These are phyloP conservation scores for Enhydra lutris DNA, from an alignment of 2,113 vertebrate species.

Conservation along the genomic window DNA sequence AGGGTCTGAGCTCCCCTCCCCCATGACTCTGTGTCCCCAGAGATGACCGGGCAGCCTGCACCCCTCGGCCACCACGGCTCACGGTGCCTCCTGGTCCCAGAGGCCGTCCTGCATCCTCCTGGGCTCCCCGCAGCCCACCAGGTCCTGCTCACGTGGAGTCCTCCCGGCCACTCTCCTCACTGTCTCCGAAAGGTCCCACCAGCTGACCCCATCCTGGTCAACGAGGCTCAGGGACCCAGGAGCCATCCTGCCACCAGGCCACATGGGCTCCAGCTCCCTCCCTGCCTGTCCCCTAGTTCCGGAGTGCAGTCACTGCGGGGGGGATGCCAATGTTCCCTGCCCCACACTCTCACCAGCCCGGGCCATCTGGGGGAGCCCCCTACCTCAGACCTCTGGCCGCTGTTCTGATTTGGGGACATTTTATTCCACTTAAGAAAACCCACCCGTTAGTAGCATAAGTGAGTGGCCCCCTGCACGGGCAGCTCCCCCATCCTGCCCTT, in stretches of 20 bases:
- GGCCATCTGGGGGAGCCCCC: fast-evolving
- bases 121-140: fast-evolving
- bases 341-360: background rate
- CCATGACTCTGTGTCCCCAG: background rate
- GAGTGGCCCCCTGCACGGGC: fast-evolving
- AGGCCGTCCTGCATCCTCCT: fast-evolving
- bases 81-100: fast-evolving
- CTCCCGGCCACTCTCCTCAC: background rate
- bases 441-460: fast-evolving
- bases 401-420: background rate
- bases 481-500: fast-evolving
- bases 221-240: fast-evolving
- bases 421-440: fast-evolving
- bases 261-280: fast-evolving
- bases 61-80: fast-evolving
- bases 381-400: fast-evolving
- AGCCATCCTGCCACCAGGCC: background rate
- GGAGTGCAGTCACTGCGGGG: background rate
- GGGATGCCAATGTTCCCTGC: background rate
- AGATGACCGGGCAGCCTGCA: fast-evolving
- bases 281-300: background rate
- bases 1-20: fast-evolving
- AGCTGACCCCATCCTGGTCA: fast-evolving
- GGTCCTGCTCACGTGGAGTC: background rate
- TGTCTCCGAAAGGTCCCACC: fast-evolving